Conservation (phyloP, 2,113 vertebrate genomes). For the Archilochus colubris region DNA sequence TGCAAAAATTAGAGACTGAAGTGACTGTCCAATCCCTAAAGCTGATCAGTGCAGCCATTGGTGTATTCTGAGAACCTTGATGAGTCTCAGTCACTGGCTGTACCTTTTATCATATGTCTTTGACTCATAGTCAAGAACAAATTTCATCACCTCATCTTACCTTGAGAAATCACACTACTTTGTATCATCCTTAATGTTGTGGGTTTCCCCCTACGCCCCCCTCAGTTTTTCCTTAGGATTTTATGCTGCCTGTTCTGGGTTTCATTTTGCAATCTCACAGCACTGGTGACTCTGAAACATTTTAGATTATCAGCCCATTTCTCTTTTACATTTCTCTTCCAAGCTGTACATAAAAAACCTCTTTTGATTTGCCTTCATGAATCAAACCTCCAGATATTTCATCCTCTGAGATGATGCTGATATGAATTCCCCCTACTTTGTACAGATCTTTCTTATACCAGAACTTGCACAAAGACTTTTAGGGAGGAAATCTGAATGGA, state of each 20-base stretch:
- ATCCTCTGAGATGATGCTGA: background rate
- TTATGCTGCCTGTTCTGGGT: background rate
- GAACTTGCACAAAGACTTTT: background rate
- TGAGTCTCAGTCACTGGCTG: background rate
- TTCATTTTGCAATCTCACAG: background rate
- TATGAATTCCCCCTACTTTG: background rate
- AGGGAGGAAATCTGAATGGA: background rate
- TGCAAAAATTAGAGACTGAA: background rate
- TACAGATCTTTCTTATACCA: background rate
- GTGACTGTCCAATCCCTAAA: background rate
- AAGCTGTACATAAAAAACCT: background rate
- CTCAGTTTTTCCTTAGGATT: background rate
- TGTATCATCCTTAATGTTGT: background rate
- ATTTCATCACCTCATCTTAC: conserved; percentile 36
- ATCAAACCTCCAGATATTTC: background rate
- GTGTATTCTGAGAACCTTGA: background rate
- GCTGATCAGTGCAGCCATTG: background rate
- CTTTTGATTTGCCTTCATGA: conserved; percentile 2
- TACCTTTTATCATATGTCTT: background rate
- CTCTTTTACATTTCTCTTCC: background rate
- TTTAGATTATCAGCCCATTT: background rate
- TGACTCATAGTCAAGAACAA: conserved; percentile 28
- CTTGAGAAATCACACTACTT: background rate
- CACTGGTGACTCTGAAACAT: background rate
- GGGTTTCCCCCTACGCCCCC: background rate